Evolutionary conservation across 2,797 vertebrate genomes (phyloP), one percentile per base, ranked within the genome.

Genomic region (Thalassophryne amazonica): DNA sequence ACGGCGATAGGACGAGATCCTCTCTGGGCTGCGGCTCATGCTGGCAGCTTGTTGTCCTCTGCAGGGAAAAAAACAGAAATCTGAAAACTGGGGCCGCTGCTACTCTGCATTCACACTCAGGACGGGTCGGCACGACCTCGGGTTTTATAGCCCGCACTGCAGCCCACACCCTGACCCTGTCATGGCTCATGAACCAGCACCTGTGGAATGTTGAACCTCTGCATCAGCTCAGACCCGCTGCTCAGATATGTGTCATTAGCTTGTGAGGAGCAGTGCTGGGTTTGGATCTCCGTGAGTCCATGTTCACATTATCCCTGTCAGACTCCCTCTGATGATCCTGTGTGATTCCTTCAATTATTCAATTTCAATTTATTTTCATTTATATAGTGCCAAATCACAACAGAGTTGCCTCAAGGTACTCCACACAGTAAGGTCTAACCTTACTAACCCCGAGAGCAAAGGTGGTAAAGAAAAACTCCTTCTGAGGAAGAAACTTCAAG

Each of bases 1-100:
- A 19, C 88, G 84, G 31, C 88, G 74, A 50, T 89, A 90, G 27
- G 91, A 92, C 0, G 91, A 92, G 47, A 92, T 90, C 65, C 90
- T 90, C 21, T 88, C 90, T 0, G 76, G 86, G 73, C 91, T 91
- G 76, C 39, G 54, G 40, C 90, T 89, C 91, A 90, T 92, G 27
- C 4, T 80, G 65, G 45, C 10, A 12, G 37, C 50, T 22, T 43
- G 55, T 45, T 33, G 20, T 33, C 48, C 23, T 59, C 36, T 59
- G 50, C 52, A 9, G 8, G 12, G 6, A 24, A 27, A 29, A 18
- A 11, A 14, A 29, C n/a, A 13, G 22, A 48, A 45, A 45, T 6
- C 9, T 24, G 48, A 41, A 9, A 43, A 5, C 51, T 23, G 16
- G 20, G 17, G 15, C 25, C n/a, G 29, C 35, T 45, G 23, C 27